Percentiles rank a stretch among this genome's conserved stretches.
These are phyloP conservation scores for Euspilapteryx auroguttella DNA, from an alignment of 2,888 invertebrate genomes.

Conservation along the genomic window DNA sequence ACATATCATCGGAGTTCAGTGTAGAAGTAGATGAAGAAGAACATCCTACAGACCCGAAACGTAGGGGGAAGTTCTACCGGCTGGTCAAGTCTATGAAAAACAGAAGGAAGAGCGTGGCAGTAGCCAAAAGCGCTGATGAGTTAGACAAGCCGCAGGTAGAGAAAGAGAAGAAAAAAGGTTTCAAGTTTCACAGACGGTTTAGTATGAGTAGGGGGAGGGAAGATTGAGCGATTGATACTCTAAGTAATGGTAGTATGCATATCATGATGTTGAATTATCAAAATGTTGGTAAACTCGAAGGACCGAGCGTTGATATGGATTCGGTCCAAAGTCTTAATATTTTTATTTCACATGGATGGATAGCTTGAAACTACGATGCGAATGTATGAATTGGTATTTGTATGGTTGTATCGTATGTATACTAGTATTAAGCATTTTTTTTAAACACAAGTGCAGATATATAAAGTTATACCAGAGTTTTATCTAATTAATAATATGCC, in stretches of 20 bases:
- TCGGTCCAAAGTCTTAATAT: too few species aligned
- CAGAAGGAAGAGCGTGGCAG: constrained; percentile 49
- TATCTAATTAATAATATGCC: too few species aligned
- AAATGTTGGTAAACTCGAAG: too few species aligned
- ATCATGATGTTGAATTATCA: too few species aligned
- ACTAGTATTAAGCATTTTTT: too few species aligned
- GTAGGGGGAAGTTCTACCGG: constrained; percentile 46
- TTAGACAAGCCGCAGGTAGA: constrained; percentile 26
- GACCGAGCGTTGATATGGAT: too few species aligned
- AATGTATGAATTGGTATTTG: too few species aligned
- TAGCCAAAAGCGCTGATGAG: constrained; percentile 47
- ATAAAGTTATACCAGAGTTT: too few species aligned
- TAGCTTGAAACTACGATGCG: too few species aligned
- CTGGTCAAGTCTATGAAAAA: constrained; percentile 53
- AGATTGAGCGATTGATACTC: constrained; percentile 23
- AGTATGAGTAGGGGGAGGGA: constrained; percentile 44
- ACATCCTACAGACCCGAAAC: constrained; percentile 26
- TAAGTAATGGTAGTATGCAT: not conserved
- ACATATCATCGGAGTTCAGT: constrained; percentile 52
- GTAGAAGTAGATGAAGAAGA: constrained; percentile 49
- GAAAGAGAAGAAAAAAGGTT: constrained; percentile 35
- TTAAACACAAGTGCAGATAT: too few species aligned
- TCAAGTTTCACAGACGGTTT: constrained; percentile 48
- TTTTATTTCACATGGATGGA: too few species aligned
- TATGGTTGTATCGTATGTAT: too few species aligned